Conservation (phyloP, 2,888 invertebrate species). For the Parnassius orleans region DNA sequence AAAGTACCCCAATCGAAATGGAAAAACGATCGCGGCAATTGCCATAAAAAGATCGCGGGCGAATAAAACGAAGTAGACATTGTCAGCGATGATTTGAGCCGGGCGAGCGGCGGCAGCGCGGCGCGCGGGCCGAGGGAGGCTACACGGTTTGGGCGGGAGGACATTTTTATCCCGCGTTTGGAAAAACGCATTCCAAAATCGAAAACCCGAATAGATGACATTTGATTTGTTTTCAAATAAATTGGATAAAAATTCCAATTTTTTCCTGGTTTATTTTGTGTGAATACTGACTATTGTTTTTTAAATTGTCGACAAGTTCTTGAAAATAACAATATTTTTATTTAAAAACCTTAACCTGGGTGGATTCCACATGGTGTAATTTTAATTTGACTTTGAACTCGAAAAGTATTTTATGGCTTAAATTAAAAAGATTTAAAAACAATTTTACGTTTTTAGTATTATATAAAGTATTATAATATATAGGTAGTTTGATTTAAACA, state of each 20-base stretch:
- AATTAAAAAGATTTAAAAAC: no score
- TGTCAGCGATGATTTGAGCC: constrained; percentile 69
- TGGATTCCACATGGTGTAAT: no score
- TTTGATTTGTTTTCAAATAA: constrained; percentile 55
- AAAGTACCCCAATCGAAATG: constrained; percentile 67
- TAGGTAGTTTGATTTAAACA: no score
- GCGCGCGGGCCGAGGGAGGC: constrained; percentile 37
- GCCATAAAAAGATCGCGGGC: constrained; percentile 75
- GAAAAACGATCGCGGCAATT: constrained; percentile 71
- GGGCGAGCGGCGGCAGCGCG: constrained; percentile 35
- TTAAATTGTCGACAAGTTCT: no score
- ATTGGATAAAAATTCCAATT: constrained; percentile 15
- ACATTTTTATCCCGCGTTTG: constrained; percentile 63
- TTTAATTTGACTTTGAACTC: no score
- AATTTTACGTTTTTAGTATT: no score
- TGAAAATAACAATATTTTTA: no score
- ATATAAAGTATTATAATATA: no score
- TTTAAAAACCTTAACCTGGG: no score
- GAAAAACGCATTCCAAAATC: constrained; percentile 55
- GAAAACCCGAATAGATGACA: constrained; percentile 55
- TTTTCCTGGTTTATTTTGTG: not conserved
- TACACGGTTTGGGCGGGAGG: constrained; percentile 78
- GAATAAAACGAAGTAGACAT: constrained; percentile 71
- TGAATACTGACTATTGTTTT: not conserved
- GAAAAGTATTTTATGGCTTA: no score